Evolutionary conservation across 2,888 invertebrate species (phyloP).

Genomic region (Heliconius aoede): DNA sequence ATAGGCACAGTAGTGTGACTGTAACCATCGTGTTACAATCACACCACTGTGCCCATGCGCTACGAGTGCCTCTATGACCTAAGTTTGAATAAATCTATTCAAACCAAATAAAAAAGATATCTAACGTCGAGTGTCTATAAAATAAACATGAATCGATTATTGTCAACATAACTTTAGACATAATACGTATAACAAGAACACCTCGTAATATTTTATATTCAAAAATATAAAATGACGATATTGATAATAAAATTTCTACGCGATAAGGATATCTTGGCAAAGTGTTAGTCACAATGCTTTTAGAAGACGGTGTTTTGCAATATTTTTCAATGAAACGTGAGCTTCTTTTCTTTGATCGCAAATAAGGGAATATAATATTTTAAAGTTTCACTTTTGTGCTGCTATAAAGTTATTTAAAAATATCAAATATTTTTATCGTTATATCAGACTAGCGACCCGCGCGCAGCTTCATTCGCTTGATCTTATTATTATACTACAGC

Average conservation of each 20-base stretch:
- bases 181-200: slow-evolving; percentile 6
- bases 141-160: slow-evolving; percentile 19
- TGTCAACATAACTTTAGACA: background rate
- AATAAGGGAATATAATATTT: slow-evolving; percentile 16
- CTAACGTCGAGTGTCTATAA: background rate
- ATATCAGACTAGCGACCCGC: background rate
- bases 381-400: slow-evolving; percentile 13
- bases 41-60: no score
- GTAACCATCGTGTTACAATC: no score
- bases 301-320: background rate
- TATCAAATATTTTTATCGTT: background rate
- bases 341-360: slow-evolving; percentile 14
- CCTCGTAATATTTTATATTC: slow-evolving; percentile 10
- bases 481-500: no score
- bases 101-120: slow-evolving; percentile 4
- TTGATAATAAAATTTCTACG: slow-evolving; percentile 17
- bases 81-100: background rate
- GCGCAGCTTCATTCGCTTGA: no score
- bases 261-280: slow-evolving; percentile 9
- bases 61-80: no score
- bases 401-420: background rate
- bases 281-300: slow-evolving; percentile 7
- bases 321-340: slow-evolving; percentile 17
- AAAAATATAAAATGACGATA: slow-evolving; percentile 13
- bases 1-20: no score